phyloP scores from a whole-genome alignment of 1,140 invertebrate species.

The Sinella curviseta region DNA sequence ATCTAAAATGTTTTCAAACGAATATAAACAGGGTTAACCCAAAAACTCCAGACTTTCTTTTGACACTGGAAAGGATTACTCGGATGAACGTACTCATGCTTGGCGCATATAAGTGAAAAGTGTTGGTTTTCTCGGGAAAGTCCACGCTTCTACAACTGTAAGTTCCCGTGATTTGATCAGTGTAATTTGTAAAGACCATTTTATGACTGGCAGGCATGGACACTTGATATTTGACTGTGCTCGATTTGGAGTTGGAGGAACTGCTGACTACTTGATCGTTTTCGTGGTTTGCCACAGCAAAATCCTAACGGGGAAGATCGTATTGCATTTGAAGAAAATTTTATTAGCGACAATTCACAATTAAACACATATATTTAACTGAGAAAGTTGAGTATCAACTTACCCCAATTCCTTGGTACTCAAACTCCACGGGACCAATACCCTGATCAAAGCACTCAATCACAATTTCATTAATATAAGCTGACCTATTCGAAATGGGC shows the following conservation, averaged over 20 bases:
- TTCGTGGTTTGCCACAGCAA: constrained; percentile 4
- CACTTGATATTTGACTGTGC: constrained; percentile 3
- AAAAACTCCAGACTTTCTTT: background rate
- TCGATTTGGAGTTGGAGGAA: background rate
- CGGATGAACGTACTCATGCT: background rate
- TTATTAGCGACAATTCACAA: constrained; percentile 10
- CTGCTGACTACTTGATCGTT: background rate
- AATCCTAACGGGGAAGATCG: background rate
- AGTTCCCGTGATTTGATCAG: constrained; percentile 32
- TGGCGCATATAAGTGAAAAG: constrained; percentile 35
- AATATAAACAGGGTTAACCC: no score
- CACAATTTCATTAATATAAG: constrained; percentile 18
- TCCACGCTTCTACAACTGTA: constrained; percentile 28
- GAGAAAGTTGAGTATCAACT: background rate
- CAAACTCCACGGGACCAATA: constrained; percentile 33
- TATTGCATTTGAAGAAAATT: background rate
- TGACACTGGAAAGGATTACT: background rate
- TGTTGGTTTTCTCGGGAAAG: constrained; percentile 24
- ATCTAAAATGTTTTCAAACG: background rate
- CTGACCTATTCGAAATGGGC: constrained; percentile 16
- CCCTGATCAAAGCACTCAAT: constrained; percentile 33
- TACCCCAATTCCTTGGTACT: constrained; percentile 38
- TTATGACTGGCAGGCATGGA: constrained; percentile 13
- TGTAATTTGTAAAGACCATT: constrained; percentile 30
- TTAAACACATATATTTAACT: background rate